A percentile compares a stretch with the other conserved stretches of the same genome.
These are phyloP conservation scores for Fissipunctia ypsillon DNA, from an alignment of 2,888 invertebrate species.

Conservation along the genomic window DNA sequence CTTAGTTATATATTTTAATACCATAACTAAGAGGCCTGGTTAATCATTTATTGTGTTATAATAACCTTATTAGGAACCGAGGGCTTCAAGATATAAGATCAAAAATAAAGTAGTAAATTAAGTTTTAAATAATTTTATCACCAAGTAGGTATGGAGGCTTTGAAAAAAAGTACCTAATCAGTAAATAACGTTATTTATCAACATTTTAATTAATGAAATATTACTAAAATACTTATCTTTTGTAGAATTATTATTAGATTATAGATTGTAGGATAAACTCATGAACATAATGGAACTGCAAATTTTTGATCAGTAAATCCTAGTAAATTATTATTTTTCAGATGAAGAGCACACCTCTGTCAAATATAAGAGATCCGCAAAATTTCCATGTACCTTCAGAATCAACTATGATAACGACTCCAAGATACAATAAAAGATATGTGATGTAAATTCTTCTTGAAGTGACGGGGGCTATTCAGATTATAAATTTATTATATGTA, in stretches of 20 bases:
- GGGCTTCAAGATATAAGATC: not conserved
- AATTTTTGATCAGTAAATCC: no score
- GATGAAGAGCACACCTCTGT: not conserved
- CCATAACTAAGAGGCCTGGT: not conserved
- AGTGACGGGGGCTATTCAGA: no score
- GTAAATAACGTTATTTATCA: not conserved
- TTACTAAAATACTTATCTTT: not conserved
- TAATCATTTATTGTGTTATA: not conserved
- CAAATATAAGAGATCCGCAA: not conserved
- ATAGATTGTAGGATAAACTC: not conserved
- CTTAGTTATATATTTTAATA: not conserved
- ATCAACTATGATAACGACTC: not conserved
- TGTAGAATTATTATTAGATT: not conserved
- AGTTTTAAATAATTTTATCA: not conserved
- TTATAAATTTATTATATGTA: not conserved
- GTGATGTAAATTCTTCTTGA: not conserved
- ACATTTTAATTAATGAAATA: not conserved
- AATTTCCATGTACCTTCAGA: not conserved
- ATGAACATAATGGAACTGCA: not conserved
- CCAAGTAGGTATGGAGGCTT: not conserved
- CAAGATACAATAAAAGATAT: slow-evolving; percentile 5
- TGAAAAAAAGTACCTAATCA: not conserved
- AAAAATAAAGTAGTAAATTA: slow-evolving; percentile 4
- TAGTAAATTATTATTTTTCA: slow-evolving; percentile 9
- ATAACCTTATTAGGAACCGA: not conserved